phyloP scores from a whole-genome alignment of 2,888 invertebrate species.

The Papilio gigon region DNA sequence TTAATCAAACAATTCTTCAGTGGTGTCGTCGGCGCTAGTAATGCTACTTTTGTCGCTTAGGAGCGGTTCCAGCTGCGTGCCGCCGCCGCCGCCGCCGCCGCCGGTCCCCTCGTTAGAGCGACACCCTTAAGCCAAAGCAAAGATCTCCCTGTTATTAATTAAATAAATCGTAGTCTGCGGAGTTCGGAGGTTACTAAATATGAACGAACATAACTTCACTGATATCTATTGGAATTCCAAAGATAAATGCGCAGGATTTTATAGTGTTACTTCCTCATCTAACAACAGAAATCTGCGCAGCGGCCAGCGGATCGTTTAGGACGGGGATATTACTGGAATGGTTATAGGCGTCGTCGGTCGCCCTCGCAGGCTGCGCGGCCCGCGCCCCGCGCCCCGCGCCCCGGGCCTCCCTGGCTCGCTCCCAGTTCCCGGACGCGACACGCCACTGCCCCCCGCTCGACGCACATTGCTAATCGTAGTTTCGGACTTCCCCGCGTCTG shows the following conservation, averaged over 20 bases:
- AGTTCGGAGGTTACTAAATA: no score
- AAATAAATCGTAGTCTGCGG: no score
- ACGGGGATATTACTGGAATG: slow-evolving; percentile 7
- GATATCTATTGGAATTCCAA: background rate
- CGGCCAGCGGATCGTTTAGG: background rate
- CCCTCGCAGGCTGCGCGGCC: background rate
- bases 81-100: background rate
- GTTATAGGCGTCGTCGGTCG: background rate
- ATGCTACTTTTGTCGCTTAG: background rate
- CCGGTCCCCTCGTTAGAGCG: no score
- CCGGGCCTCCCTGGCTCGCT: no score
- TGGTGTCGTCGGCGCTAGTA: background rate
- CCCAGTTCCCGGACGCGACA: background rate
- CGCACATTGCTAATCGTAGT: no score
- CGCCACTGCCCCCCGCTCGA: slow-evolving; percentile 4
- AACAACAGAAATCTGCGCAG: background rate
- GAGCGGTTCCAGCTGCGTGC: no score
- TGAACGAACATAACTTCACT: background rate
- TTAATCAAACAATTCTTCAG: background rate
- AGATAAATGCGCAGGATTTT: background rate
- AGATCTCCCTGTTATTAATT: no score
- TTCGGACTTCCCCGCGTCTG: no score
- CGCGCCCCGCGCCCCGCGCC: slow-evolving; percentile 33
- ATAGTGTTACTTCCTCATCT: background rate
- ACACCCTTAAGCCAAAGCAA: slow-evolving; percentile 30